Evolutionary conservation across 37 sponge, comb jelly and placozoan species (phyloP).

Genomic region (Aphrocallistes beatrix): DNA sequence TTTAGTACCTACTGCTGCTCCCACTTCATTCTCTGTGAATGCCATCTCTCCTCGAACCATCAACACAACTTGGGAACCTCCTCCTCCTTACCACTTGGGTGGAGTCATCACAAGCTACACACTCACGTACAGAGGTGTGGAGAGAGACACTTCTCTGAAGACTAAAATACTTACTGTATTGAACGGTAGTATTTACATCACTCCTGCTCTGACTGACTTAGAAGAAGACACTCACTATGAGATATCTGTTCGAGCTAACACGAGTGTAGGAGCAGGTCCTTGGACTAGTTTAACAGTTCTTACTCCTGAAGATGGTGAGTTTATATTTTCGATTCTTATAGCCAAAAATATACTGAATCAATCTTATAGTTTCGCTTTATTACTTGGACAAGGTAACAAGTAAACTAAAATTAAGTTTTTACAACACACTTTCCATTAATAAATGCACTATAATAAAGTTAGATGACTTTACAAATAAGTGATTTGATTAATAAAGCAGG

Average conservation of each 20-base stretch:
- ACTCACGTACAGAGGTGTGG: not conserved
- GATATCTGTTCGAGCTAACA: not conserved
- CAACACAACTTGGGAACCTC: not conserved
- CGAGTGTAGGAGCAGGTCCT: not conserved
- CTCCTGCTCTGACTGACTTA: not conserved
- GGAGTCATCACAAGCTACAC: not conserved
- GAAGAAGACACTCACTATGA: not conserved
- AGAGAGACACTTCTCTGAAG: not conserved
- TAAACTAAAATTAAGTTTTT: no score
- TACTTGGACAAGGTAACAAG: no score
- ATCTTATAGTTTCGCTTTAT: no score
- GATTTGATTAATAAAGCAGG: no score
- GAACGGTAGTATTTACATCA: slow-evolving; percentile 1
- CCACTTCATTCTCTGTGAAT: not conserved
- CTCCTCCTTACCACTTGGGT: not conserved
- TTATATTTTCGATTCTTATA: not conserved
- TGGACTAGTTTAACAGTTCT: not conserved
- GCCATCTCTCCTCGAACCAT: slow-evolving; percentile 4
- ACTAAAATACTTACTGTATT: not conserved
- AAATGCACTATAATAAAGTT: no score
- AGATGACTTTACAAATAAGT: no score
- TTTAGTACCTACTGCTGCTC: slow-evolving; percentile 3
- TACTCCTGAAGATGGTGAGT: slow-evolving; percentile 1
- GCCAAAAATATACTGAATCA: not conserved
- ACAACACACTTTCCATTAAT: no score